Conservation (phyloP, 2,797 vertebrate genomes). For the Poecilia gillii region DNA sequence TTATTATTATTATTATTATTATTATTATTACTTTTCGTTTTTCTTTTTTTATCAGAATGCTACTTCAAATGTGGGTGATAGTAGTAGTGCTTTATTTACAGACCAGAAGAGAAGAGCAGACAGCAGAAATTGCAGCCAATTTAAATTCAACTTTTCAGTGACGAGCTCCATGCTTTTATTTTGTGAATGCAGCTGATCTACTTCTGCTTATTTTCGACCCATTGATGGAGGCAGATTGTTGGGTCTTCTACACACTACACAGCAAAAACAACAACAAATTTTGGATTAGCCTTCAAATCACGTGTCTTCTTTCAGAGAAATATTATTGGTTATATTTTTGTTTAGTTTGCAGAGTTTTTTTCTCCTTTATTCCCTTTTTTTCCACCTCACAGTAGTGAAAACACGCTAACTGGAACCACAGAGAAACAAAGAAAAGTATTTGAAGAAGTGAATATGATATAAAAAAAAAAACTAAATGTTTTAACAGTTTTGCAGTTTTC, state of each 20-base stretch:
- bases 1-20: no score
- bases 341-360: background rate
- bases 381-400: background rate
- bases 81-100: background rate
- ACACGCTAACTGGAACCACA: background rate
- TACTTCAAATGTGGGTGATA: background rate
- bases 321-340: background rate
- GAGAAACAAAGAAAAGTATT: background rate
- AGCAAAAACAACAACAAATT: slow-evolving; percentile 46
- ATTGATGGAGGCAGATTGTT: background rate
- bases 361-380: no score
- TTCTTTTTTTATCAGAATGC: background rate
- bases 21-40: no score
- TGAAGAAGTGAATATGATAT: background rate
- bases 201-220: slow-evolving; percentile 16
- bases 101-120: background rate
- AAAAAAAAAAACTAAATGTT: no score
- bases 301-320: slow-evolving; percentile 43
- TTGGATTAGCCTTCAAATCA: slow-evolving; percentile 61
- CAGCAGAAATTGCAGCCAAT: background rate
- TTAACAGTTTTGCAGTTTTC: no score
- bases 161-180: slow-evolving; percentile 10
- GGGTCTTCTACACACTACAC: background rate
- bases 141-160: background rate
- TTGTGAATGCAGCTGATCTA: background rate